These are phyloP conservation scores for Manis pentadactyla DNA, from an alignment of 2,797 vertebrate species.

Conservation along the genomic window DNA sequence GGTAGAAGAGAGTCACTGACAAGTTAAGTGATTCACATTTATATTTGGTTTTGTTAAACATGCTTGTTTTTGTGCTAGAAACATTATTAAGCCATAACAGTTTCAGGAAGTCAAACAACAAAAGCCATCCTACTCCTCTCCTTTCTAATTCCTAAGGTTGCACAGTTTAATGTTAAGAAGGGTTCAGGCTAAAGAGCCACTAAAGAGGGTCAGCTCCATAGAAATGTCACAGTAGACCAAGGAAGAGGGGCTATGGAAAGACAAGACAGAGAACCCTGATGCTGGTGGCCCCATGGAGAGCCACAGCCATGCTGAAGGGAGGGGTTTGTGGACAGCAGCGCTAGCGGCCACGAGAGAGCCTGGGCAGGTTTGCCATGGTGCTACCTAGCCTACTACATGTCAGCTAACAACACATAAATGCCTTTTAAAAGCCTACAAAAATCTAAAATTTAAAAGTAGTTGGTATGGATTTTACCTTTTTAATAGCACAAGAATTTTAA, in stretches of 20 bases:
- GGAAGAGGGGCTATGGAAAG: neutral
- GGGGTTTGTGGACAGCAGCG: neutral
- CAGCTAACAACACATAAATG: neutral
- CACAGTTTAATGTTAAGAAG: conserved; percentile 31
- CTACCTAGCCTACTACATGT: neutral
- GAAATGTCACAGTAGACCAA: neutral
- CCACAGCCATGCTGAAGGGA: fast-evolving
- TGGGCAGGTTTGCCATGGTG: neutral
- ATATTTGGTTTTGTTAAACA: conserved; percentile 8
- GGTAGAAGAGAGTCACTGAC: neutral
- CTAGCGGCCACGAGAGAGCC: neutral
- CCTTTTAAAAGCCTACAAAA: neutral
- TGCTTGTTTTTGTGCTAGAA: neutral
- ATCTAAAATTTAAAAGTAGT: conserved; percentile 53
- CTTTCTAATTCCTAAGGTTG: conserved; percentile 15
- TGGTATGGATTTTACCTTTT: neutral
- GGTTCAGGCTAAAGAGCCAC: neutral
- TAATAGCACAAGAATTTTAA: conserved; percentile 22
- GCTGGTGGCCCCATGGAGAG: neutral
- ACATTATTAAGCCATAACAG: neutral
- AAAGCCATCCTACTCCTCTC: neutral
- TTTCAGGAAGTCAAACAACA: conserved; percentile 41
- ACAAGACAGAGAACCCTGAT: neutral
- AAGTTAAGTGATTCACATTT: neutral
- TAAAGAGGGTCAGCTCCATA: neutral